These are phyloP conservation scores for Chirona hameri DNA, from an alignment of 2,888 invertebrate species.

Conservation along the genomic window DNA sequence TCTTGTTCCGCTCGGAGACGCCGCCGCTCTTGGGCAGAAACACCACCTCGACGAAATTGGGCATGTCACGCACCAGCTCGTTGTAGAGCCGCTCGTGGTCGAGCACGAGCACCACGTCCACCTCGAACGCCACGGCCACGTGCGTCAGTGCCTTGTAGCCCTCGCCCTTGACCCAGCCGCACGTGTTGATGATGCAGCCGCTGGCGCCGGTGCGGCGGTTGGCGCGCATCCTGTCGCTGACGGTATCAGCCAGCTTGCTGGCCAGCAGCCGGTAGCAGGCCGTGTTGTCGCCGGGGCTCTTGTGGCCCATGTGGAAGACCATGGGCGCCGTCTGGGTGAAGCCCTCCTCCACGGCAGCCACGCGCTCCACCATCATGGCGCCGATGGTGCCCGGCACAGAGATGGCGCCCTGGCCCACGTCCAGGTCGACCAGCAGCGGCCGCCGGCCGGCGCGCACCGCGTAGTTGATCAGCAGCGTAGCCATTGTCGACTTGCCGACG, in stretches of 20 bases:
- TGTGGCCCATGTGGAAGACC: conserved; percentile 91
- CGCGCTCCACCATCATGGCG: conserved; percentile 83
- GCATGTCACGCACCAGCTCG: conserved; percentile 89
- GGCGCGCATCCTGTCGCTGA: conserved; percentile 74
- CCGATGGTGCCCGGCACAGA: conserved; percentile 90
- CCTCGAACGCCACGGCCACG: conserved; percentile 90
- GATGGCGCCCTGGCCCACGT: conserved; percentile 91
- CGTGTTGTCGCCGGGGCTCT: conserved; percentile 67
- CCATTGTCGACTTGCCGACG: conserved; percentile 93
- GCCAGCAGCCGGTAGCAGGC: conserved; percentile 80
- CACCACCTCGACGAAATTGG: conserved; percentile 86
- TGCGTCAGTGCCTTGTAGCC: conserved; percentile 85
- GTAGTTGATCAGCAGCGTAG: conserved; percentile 85
- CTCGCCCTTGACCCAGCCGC: conserved; percentile 91
- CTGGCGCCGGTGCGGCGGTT: conserved; percentile 59
- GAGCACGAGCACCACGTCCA: conserved; percentile 88
- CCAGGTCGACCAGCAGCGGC: conserved; percentile 90
- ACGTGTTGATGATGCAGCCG: conserved; percentile 94
- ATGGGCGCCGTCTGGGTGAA: conserved; percentile 90
- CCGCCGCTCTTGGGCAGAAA: conserved; percentile 95
- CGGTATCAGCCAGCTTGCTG: conserved; percentile 77
- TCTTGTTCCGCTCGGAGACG: conserved; percentile 78
- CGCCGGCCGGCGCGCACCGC: conserved; percentile 61
- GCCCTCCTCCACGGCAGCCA: conserved; percentile 90
- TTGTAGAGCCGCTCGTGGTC: conserved; percentile 95